phyloP scores from a whole-genome alignment of 2,113 vertebrate genomes.

The Gadus chalcogrammus region DNA sequence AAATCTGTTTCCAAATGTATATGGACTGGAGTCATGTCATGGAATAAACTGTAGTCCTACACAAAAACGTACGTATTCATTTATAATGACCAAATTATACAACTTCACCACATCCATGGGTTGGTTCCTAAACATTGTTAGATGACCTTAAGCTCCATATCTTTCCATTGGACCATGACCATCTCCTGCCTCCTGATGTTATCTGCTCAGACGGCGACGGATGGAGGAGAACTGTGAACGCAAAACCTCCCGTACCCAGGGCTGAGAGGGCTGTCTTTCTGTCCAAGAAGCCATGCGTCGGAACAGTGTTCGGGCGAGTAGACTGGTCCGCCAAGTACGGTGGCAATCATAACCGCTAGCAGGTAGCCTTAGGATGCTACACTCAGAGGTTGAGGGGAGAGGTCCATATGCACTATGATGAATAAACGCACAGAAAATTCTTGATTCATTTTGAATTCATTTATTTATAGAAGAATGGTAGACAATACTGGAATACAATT shows the following conservation, averaged over 20 bases:
- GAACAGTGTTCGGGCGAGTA: constrained; percentile 80
- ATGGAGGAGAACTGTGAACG: constrained; percentile 8
- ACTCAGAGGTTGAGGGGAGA: background rate
- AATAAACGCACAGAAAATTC: background rate
- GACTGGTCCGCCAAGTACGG: constrained; percentile 88
- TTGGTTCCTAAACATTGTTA: too few relatives aligned
- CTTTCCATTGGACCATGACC: too few relatives aligned
- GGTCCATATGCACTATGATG: background rate
- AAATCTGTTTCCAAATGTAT: too few relatives aligned
- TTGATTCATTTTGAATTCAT: background rate
- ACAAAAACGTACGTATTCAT: too few relatives aligned
- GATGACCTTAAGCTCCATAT: too few relatives aligned
- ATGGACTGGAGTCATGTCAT: too few relatives aligned
- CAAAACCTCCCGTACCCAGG: constrained; percentile 61
- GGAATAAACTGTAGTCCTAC: too few relatives aligned
- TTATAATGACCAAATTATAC: too few relatives aligned
- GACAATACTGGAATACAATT: background rate
- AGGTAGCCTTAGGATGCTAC: constrained; percentile 4
- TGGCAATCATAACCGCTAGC: constrained; percentile 70
- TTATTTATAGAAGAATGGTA: background rate
- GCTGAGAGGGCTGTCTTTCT: constrained; percentile 54
- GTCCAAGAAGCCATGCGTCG: constrained; percentile 57
- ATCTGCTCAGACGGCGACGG: too few relatives aligned
- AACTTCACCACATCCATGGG: too few relatives aligned
- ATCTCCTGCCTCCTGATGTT: too few relatives aligned